These are phyloP conservation scores for Ennomos quercinarius DNA, from an alignment of 2,888 invertebrate species.

Conservation along the genomic window DNA sequence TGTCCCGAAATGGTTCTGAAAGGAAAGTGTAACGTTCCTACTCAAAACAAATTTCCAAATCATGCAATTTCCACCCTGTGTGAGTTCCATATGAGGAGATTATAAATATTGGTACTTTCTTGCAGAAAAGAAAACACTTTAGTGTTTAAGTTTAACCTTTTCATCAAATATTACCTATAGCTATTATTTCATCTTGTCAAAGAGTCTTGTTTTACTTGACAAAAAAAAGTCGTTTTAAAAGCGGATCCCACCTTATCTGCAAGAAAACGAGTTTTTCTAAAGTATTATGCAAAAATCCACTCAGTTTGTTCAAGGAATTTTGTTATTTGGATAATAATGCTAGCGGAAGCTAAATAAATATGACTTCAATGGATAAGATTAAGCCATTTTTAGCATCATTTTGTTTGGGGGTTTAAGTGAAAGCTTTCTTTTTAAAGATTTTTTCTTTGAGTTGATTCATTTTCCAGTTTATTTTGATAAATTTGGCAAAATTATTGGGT, in stretches of 20 bases:
- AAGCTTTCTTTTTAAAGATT: no score
- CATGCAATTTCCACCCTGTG: no score
- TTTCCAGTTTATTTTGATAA: no score
- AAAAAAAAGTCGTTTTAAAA: constrained; percentile 49
- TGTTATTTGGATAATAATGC: constrained; percentile 17
- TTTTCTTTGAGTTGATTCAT: no score
- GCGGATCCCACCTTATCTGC: constrained; percentile 47
- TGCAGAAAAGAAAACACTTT: constrained; percentile 1
- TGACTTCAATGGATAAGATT: neutral
- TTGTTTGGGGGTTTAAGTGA: neutral
- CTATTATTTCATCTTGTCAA: constrained; percentile 43
- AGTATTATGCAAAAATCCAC: constrained; percentile 49
- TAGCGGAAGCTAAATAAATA: constrained; percentile 3
- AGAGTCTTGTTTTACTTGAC: constrained; percentile 54
- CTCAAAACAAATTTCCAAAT: no score
- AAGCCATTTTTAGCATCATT: neutral
- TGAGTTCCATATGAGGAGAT: no score
- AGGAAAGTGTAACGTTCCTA: no score
- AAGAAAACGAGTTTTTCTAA: constrained; percentile 52
- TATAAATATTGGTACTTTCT: no score
- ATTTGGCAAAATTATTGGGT: no score
- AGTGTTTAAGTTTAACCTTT: constrained; percentile 50
- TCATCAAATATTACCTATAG: constrained; percentile 38
- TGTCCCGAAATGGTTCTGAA: no score
- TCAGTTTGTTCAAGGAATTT: constrained; percentile 46